Conservation (phyloP, 2,113 vertebrate genomes). For the Serinus canaria region DNA sequence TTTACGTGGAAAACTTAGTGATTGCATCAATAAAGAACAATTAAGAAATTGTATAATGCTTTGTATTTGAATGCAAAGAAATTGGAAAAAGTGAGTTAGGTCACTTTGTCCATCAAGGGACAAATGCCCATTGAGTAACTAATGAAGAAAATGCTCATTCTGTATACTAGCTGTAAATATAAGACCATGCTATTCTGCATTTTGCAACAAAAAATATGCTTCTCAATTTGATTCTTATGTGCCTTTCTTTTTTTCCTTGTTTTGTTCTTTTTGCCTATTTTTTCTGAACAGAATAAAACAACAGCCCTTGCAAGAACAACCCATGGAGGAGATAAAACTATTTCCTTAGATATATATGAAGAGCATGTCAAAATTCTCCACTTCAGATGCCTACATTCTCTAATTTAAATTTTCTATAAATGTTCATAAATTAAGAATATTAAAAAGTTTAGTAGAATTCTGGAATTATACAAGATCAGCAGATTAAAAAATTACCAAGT, state of each 20-base stretch:
- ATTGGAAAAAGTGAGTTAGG: not conserved
- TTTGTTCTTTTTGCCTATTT: not conserved
- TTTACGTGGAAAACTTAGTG: not conserved
- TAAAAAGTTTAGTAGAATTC: not conserved
- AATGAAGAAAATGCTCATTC: not conserved
- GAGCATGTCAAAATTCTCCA: not conserved
- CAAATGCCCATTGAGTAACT: not conserved
- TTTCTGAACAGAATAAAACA: not conserved
- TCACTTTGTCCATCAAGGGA: not conserved
- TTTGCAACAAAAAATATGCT: not conserved
- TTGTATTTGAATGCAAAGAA: not conserved
- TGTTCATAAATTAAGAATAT: not conserved
- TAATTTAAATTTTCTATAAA: not conserved
- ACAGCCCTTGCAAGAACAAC: not conserved
- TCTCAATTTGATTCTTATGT: not conserved
- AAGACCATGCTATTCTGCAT: not conserved
- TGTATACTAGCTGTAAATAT: not conserved
- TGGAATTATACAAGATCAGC: not conserved
- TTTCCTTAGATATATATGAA: not conserved
- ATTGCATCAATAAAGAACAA: not conserved
- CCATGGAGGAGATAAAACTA: not conserved
- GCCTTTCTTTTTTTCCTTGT: not conserved
- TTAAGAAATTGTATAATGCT: not conserved
- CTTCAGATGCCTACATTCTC: not conserved
- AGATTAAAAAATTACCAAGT: not conserved